Percentiles rank a stretch among this genome's conserved stretches.
Evolutionary conservation across 2,888 invertebrate species (phyloP).

Genomic region (Zygaena filipendulae): DNA sequence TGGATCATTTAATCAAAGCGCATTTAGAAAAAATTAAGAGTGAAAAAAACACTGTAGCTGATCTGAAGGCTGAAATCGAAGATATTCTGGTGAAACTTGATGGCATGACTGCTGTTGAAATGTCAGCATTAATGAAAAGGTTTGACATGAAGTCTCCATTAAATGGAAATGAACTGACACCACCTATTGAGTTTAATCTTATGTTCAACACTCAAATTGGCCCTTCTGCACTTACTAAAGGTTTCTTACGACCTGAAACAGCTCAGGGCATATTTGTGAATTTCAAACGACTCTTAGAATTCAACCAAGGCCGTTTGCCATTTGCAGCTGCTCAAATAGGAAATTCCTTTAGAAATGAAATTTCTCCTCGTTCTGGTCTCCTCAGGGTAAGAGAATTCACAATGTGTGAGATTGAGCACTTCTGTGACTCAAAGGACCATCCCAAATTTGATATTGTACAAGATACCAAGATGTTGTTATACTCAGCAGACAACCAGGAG

Average conservation of each 20-base stretch:
- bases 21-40: slow-evolving; percentile 86
- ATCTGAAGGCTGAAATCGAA: slow-evolving; percentile 77
- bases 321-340: slow-evolving; percentile 99
- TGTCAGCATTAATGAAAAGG: slow-evolving; percentile 85
- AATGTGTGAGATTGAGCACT: slow-evolving; percentile 99
- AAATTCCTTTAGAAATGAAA: slow-evolving; percentile 98
- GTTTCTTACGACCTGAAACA: slow-evolving; percentile 97
- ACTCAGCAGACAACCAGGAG: slow-evolving; percentile 98
- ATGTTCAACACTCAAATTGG: slow-evolving; percentile 99
- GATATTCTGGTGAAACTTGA: slow-evolving; percentile 88
- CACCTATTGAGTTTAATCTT: slow-evolving; percentile 97
- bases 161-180: slow-evolving; percentile 93
- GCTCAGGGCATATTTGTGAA: slow-evolving; percentile 99
- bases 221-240: slow-evolving; percentile 94
- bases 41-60: slow-evolving; percentile 84
- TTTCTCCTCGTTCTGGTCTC: slow-evolving; percentile 96
- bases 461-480: slow-evolving; percentile 82
- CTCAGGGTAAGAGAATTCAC: slow-evolving; percentile 98
- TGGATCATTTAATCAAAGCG: slow-evolving; percentile 98
- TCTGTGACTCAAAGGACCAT: slow-evolving; percentile 96
- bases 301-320: slow-evolving; percentile 95
- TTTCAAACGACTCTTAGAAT: slow-evolving; percentile 96
- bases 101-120: slow-evolving; percentile 91
- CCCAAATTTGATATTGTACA: slow-evolving; percentile 87
- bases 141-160: slow-evolving; percentile 95